These are phyloP conservation scores for Petrocephalus schoutedeni DNA, from an alignment of 2,797 vertebrate genomes.

Conservation along the genomic window DNA sequence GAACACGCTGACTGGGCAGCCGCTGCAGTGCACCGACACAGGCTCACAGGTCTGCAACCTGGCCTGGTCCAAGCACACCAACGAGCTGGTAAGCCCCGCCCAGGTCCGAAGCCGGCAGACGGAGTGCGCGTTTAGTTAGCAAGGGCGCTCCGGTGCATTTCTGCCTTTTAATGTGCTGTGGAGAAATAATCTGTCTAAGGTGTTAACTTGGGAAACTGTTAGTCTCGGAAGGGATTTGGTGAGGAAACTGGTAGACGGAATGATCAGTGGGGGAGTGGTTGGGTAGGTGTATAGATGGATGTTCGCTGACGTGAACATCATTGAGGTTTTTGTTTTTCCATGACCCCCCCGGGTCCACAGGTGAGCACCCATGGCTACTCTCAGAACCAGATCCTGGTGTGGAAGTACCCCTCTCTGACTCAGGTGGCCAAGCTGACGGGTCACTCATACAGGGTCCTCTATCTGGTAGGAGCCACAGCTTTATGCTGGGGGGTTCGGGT, in stretches of 20 bases:
- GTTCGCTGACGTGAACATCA: not conserved
- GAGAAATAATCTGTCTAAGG: not conserved
- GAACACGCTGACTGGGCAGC: constrained; percentile 95
- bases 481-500: too few species aligned
- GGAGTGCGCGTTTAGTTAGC: not conserved
- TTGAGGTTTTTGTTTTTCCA: not conserved
- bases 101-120: not conserved
- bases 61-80: constrained; percentile 98
- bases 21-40: constrained; percentile 91
- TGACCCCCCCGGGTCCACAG: constrained; percentile 47
- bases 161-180: not conserved
- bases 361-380: constrained; percentile 98
- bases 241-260: too few species aligned
- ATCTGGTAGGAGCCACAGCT: constrained; percentile 74
- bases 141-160: not conserved
- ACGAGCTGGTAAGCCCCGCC: constrained; percentile 75
- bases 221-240: too few species aligned
- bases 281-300: not conserved
- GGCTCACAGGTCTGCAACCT: constrained; percentile 98
- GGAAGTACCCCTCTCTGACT: constrained; percentile 96
- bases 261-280: too few species aligned
- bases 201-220: not conserved
- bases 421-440: constrained; percentile 97
- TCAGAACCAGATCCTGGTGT: constrained; percentile 98
- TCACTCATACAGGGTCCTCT: constrained; percentile 92